phyloP scores from a whole-genome alignment of 1,140 invertebrate genomes.

The Paramacrobiotus metropolitanus region DNA sequence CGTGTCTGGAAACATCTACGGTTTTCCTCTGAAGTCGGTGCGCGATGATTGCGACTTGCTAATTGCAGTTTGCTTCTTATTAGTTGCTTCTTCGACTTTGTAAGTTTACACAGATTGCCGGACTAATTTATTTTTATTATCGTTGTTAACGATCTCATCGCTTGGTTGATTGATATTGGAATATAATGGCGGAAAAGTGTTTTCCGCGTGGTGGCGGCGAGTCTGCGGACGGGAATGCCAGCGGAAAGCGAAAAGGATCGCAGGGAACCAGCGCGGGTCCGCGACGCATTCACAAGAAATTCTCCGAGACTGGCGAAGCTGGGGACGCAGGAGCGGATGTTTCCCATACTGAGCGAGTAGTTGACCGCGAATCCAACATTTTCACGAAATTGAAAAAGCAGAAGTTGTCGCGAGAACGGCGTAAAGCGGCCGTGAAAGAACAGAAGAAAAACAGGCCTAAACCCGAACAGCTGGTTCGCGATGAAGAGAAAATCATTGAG shows the following conservation, averaged over 20 bases:
- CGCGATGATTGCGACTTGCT: too few species aligned
- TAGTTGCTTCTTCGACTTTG: too few species aligned
- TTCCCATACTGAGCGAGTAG: not conserved
- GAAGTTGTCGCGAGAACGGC: not conserved
- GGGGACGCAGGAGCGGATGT: not conserved
- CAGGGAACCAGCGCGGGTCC: not conserved
- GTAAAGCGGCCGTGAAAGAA: not conserved
- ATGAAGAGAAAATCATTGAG: not conserved
- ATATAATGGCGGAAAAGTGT: not conserved
- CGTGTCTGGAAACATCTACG: too few species aligned
- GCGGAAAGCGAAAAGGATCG: not conserved
- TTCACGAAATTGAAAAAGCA: constrained; percentile 2
- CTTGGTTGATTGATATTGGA: too few species aligned
- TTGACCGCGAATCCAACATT: not conserved
- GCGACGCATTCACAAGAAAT: not conserved
- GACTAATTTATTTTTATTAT: too few species aligned
- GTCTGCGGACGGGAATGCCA: too few species aligned
- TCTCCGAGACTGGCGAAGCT: not conserved
- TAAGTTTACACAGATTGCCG: too few species aligned
- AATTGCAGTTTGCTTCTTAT: too few species aligned
- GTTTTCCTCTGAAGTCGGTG: too few species aligned
- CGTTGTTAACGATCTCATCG: too few species aligned
- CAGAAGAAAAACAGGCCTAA: not conserved
- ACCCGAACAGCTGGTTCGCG: not conserved
- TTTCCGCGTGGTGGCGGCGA: not conserved